A percentile compares a stretch with the other conserved stretches of the same genome.
These are phyloP conservation scores for Trididemnum nubilum DNA, from an alignment of 23 tunicate species.

Conservation along the genomic window DNA sequence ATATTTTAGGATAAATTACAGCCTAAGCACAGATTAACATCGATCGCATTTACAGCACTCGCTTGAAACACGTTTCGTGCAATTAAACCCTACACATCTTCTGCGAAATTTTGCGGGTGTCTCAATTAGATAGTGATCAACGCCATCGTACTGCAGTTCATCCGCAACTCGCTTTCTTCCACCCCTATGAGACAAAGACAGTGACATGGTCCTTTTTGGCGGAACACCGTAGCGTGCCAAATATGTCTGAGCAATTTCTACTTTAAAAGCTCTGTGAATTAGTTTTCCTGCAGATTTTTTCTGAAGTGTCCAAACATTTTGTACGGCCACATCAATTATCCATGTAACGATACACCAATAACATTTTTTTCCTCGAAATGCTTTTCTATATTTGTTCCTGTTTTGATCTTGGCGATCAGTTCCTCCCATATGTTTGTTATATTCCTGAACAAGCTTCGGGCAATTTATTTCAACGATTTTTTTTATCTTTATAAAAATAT, in stretches of 20 bases:
- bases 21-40: not conserved
- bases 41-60: not conserved
- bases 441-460: not conserved
- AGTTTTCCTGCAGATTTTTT: constrained; percentile 12
- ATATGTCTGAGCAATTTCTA: not conserved
- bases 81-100: constrained; percentile 9
- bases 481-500: not conserved
- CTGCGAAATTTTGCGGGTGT: constrained; percentile 1
- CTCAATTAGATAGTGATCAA: not conserved
- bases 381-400: not conserved
- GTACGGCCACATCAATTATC: constrained; percentile 6
- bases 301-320: constrained; percentile 11
- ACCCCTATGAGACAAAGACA: not conserved
- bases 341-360: constrained; percentile 17
- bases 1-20: not conserved
- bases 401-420: constrained; percentile 18
- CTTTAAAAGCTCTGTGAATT: not conserved
- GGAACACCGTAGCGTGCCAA: constrained; percentile 4
- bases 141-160: constrained; percentile 7
- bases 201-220: not conserved
- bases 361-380: constrained; percentile 19
- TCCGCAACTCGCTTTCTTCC: constrained; percentile 6
- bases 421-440: constrained; percentile 13
- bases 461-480: constrained; percentile 1
- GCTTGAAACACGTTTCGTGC: constrained; percentile 7